Evolutionary conservation across 2,888 invertebrate species (phyloP).

Genomic region (Harmothoe impar): DNA sequence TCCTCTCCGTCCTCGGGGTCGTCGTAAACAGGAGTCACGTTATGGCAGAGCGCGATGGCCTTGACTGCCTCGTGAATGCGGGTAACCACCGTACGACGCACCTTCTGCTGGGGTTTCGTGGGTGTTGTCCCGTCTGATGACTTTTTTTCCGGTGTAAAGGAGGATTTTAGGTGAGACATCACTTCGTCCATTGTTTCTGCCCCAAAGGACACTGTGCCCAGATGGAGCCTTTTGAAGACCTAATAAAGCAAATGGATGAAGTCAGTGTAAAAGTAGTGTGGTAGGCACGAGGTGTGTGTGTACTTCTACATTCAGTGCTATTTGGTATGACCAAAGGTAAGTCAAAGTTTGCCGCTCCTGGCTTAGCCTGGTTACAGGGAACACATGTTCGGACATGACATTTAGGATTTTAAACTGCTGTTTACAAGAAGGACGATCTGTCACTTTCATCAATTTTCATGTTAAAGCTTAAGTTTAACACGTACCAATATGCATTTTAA

Average conservation of each 20-base stretch:
- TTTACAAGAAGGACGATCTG: too few relatives aligned
- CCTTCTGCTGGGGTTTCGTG: slow-evolving; percentile 80
- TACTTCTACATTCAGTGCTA: too few relatives aligned
- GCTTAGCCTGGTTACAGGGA: too few relatives aligned
- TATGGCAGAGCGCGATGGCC: slow-evolving; percentile 98
- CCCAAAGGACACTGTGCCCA: slow-evolving; percentile 96
- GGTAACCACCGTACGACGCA: slow-evolving; percentile 88
- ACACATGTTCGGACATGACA: too few relatives aligned
- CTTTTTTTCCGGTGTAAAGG: slow-evolving; percentile 78
- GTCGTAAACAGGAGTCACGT: slow-evolving; percentile 98
- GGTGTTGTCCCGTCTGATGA: slow-evolving; percentile 14
- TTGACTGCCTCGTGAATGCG: slow-evolving; percentile 94
- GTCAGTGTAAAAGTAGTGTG: too few relatives aligned
- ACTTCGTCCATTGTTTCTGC: slow-evolving; percentile 93
- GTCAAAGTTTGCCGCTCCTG: too few relatives aligned
- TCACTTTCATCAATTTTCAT: too few relatives aligned
- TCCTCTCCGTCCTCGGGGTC: slow-evolving; percentile 74
- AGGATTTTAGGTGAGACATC: slow-evolving; percentile 83
- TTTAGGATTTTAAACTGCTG: too few relatives aligned
- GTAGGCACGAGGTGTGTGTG: too few relatives aligned
- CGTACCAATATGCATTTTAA: too few relatives aligned
- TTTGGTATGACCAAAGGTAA: too few relatives aligned
- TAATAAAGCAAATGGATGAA: slow-evolving; percentile 71
- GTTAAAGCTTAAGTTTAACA: too few relatives aligned
- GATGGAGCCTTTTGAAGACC: slow-evolving; percentile 95